Percentiles rank a stretch among this genome's conserved stretches.
phyloP scores from a whole-genome alignment of 2,797 vertebrate genomes.

The Smutsia temminckii region DNA sequence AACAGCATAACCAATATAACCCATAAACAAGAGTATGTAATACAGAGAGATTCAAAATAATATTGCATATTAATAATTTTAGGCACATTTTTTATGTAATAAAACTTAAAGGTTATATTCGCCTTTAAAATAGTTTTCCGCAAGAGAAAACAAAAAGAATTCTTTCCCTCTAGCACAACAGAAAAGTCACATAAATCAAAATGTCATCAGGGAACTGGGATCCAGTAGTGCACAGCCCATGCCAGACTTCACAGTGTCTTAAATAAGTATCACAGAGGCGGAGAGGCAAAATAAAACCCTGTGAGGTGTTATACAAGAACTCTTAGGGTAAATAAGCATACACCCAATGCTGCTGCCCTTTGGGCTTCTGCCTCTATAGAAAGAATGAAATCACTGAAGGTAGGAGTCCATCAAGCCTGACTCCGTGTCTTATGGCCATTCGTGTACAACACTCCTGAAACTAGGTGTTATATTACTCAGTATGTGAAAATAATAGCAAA shows the following conservation, averaged over 20 bases:
- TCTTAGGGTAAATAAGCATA: neutral
- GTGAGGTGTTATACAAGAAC: neutral
- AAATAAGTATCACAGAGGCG: neutral
- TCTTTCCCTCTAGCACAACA: neutral
- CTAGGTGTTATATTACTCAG: neutral
- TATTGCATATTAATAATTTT: neutral
- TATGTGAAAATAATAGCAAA: constrained; percentile 35
- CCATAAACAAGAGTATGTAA: neutral
- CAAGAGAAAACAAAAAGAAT: neutral
- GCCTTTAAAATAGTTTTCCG: neutral
- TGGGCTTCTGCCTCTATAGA: neutral
- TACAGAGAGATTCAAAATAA: neutral
- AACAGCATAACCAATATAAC: neutral
- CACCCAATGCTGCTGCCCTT: neutral
- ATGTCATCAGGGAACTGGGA: neutral
- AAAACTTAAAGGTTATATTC: neutral
- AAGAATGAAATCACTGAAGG: neutral
- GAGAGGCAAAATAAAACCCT: neutral
- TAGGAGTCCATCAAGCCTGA: neutral
- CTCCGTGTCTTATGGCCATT: neutral
- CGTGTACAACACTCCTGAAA: neutral
- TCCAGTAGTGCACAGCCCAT: neutral
- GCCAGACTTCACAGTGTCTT: neutral
- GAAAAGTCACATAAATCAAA: constrained; percentile 53
- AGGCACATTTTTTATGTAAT: neutral